phyloP scores from a whole-genome alignment of 2,888 invertebrate species.

The Caenorhabditis doughertyi region DNA sequence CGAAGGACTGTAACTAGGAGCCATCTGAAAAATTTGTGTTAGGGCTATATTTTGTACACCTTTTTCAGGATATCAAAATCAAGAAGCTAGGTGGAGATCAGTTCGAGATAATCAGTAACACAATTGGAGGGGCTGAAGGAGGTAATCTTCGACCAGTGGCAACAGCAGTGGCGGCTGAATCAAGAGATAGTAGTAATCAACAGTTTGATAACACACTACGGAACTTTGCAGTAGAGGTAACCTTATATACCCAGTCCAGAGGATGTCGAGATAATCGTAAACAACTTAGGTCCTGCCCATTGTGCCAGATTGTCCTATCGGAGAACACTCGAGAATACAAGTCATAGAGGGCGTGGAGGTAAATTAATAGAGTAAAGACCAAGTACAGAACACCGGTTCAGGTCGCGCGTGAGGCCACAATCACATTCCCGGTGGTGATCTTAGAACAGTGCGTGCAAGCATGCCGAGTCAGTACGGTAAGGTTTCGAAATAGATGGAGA shows the following conservation, averaged over 20 bases:
- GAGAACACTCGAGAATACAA: slow-evolving; percentile 74
- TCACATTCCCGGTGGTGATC: slow-evolving; percentile 56
- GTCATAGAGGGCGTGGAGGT: slow-evolving; percentile 80
- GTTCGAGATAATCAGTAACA: slow-evolving; percentile 57
- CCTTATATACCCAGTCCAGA: neutral
- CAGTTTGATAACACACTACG: slow-evolving; percentile 54
- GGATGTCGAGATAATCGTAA: neutral
- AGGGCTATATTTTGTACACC: neutral
- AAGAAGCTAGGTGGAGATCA: slow-evolving; percentile 37
- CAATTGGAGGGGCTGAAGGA: slow-evolving; percentile 49
- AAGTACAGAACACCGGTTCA: slow-evolving; percentile 18
- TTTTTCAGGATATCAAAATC: slow-evolving; percentile 57
- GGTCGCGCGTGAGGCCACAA: slow-evolving; percentile 58
- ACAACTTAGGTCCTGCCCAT: slow-evolving; percentile 68
- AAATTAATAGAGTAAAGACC: neutral
- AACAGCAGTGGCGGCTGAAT: slow-evolving; percentile 16
- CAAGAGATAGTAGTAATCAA: slow-evolving; percentile 39
- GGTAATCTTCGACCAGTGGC: too few species aligned
- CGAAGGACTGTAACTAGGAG: too few species aligned
- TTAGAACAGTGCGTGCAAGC: slow-evolving; percentile 77
- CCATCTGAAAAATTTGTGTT: neutral
- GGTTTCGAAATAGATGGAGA: slow-evolving; percentile 2
- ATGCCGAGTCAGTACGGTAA: slow-evolving; percentile 77
- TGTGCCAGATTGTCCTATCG: slow-evolving; percentile 74
- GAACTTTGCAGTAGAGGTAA: slow-evolving; percentile 61